These are phyloP conservation scores for Ophraella communa DNA, from an alignment of 2,888 invertebrate genomes.

Conservation along the genomic window DNA sequence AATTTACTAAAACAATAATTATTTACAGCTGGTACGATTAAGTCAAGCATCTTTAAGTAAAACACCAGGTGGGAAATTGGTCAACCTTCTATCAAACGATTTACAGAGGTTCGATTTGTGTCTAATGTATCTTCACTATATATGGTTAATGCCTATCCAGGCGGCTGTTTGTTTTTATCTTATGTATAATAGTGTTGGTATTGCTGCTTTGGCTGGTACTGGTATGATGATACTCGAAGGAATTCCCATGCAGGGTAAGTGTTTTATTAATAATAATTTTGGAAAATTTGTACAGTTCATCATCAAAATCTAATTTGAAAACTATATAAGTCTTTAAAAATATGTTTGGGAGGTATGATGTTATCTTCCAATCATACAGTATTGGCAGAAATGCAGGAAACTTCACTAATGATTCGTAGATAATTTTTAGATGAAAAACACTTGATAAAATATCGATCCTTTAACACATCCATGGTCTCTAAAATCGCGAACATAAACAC, in stretches of 20 bases:
- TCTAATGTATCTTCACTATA: slow-evolving; percentile 74
- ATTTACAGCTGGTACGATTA: slow-evolving; percentile 66
- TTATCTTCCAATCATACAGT: too few species aligned
- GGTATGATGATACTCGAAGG: slow-evolving; percentile 65
- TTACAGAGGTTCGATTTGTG: slow-evolving; percentile 81
- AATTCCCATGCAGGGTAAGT: slow-evolving; percentile 62
- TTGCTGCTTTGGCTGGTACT: slow-evolving; percentile 69
- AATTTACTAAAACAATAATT: too few species aligned
- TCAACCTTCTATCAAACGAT: slow-evolving; percentile 86
- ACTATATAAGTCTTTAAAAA: too few species aligned
- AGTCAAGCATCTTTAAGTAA: slow-evolving; percentile 76
- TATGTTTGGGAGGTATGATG: too few species aligned
- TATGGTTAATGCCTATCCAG: slow-evolving; percentile 83
- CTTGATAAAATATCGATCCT: too few species aligned
- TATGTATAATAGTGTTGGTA: slow-evolving; percentile 64
- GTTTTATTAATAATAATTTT: neutral
- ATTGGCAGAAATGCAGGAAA: too few species aligned
- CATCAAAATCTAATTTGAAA: too few species aligned
- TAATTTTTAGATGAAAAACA: too few species aligned
- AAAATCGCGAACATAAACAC: too few species aligned
- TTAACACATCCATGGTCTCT: too few species aligned
- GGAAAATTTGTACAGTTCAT: neutral
- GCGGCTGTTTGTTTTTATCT: slow-evolving; percentile 68
- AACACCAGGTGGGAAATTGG: slow-evolving; percentile 82
- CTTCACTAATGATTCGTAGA: too few species aligned